Conservation (phyloP, 2,888 invertebrate genomes). For the Phasia obesa region DNA sequence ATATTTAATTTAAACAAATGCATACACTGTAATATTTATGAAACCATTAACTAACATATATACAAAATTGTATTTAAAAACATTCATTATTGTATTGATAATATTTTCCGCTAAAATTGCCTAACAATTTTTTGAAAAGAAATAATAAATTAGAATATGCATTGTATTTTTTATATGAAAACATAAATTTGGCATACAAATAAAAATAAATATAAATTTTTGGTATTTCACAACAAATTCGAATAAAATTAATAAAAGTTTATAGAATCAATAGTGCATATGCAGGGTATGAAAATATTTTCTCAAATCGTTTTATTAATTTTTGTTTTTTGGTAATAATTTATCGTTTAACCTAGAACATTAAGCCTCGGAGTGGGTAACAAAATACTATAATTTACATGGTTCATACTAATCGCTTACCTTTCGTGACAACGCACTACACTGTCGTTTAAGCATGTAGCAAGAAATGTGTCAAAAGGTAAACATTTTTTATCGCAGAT, state of each 20-base stretch:
- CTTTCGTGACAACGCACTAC: too few relatives aligned
- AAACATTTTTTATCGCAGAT: too few relatives aligned
- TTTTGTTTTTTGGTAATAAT: too few relatives aligned
- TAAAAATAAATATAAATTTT: slow-evolving; percentile 3
- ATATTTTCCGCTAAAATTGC: slow-evolving; percentile 16
- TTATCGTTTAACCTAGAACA: too few relatives aligned
- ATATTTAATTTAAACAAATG: slow-evolving; percentile 11
- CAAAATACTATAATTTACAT: too few relatives aligned
- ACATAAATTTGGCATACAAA: not conserved
- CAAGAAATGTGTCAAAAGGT: too few relatives aligned
- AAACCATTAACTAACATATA: slow-evolving; percentile 22
- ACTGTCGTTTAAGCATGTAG: too few relatives aligned
- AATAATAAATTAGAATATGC: not conserved
- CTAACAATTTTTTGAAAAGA: slow-evolving; percentile 18
- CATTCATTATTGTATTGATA: slow-evolving; percentile 19
- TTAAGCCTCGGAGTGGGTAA: too few relatives aligned
- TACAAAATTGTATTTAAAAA: not conserved
- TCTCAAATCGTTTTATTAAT: too few relatives aligned
- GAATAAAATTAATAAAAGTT: not conserved
- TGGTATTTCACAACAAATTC: not conserved
- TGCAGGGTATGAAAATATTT: too few relatives aligned
- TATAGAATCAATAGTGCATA: not conserved
- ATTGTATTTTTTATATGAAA: not conserved
- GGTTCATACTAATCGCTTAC: too few relatives aligned
- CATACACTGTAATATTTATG: slow-evolving; percentile 16